phyloP scores from a whole-genome alignment of 2,113 vertebrate genomes.

The Lepus europaeus region DNA sequence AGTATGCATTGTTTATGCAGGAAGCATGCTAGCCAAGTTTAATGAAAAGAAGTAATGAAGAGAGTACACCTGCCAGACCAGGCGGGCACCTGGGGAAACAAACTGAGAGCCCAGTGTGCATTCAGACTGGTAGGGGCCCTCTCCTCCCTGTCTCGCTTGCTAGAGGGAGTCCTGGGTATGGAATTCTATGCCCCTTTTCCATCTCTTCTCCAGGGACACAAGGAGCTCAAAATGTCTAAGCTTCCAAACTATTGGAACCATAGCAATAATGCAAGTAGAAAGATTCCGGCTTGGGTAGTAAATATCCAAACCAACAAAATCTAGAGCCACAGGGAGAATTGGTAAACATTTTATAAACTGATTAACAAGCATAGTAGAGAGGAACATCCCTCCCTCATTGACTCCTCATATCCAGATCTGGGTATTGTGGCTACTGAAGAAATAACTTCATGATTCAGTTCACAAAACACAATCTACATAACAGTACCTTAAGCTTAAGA shows the following conservation, averaged over 20 bases:
- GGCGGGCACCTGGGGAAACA: no score
- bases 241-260: conserved; percentile 16
- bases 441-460: not conserved
- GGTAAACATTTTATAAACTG: not conserved
- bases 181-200: not conserved
- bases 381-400: not conserved
- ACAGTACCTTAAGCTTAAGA: not conserved
- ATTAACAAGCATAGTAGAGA: not conserved
- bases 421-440: not conserved
- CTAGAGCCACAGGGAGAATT: not conserved
- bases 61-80: no score
- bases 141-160: no score
- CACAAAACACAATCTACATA: not conserved
- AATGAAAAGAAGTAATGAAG: no score
- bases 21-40: no score
- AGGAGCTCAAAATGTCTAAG: conserved; percentile 3
- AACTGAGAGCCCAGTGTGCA: no score
- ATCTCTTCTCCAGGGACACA: not conserved
- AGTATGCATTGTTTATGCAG: not conserved
- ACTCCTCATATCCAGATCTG: not conserved
- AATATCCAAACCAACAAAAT: conserved; percentile 28
- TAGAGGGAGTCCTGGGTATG: no score
- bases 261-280: not conserved
- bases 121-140: no score
- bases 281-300: not conserved